A percentile compares a stretch with the other conserved stretches of the same genome.
These are phyloP conservation scores for Porites evermanni DNA, from an alignment of 92 coral and sea anemone genomes.

Conservation along the genomic window DNA sequence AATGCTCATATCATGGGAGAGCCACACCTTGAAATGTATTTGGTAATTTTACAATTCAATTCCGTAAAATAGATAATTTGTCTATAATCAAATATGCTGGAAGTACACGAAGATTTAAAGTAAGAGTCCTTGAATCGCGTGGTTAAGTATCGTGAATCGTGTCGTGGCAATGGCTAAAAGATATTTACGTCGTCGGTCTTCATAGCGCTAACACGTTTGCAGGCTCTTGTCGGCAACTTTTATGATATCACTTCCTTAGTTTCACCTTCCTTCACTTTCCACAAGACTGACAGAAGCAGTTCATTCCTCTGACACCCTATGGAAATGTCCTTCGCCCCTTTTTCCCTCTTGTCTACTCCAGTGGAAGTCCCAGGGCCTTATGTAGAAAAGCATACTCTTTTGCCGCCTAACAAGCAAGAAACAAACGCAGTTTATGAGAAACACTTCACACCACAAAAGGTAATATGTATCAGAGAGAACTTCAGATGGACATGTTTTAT, in stretches of 20 bases:
- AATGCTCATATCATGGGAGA: too few species aligned
- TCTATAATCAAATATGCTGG: too few species aligned
- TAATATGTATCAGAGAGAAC: background rate
- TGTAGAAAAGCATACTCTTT: conserved; percentile 77
- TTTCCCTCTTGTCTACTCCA: conserved; percentile 28
- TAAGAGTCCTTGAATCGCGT: too few species aligned
- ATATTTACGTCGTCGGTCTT: background rate
- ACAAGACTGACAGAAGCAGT: background rate
- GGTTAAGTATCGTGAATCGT: too few species aligned
- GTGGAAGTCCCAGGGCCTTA: conserved; percentile 75
- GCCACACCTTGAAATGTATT: too few species aligned
- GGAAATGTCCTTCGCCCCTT: background rate
- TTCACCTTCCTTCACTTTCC: background rate
- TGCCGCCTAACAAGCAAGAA: conserved; percentile 62
- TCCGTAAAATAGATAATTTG: too few species aligned
- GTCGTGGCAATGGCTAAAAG: background rate
- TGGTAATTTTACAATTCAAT: too few species aligned
- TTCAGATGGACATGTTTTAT: too few species aligned
- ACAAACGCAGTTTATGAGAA: background rate
- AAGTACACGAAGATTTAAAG: too few species aligned
- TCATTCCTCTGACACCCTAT: background rate
- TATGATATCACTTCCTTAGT: background rate
- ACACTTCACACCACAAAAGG: background rate
- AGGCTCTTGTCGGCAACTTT: background rate
- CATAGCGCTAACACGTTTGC: background rate